A percentile compares a stretch with the other conserved stretches of the same genome.
Evolutionary conservation across 2,888 invertebrate genomes (phyloP).

Genomic region (Drosophila kambysellisi): DNA sequence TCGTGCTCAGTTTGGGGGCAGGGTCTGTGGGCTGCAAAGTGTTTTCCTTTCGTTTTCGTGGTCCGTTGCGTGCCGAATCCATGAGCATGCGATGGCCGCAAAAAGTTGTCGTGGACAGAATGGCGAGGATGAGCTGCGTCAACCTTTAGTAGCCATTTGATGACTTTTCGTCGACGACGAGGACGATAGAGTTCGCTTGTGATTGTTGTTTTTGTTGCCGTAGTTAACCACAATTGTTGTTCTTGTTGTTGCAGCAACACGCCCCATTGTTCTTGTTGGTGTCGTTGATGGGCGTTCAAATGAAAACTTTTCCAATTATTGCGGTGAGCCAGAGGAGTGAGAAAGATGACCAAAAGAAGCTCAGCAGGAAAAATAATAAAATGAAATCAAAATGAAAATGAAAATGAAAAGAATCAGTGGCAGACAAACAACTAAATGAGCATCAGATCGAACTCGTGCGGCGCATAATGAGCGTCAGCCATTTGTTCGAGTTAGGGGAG

Average conservation of each 20-base stretch:
- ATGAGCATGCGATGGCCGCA: slow-evolving; percentile 75
- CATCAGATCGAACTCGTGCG: slow-evolving; percentile 81
- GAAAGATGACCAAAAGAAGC: slow-evolving; percentile 35
- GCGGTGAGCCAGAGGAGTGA: slow-evolving; percentile 64
- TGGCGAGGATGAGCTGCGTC: slow-evolving; percentile 68
- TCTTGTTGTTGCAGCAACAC: slow-evolving; percentile 62
- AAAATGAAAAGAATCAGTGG: slow-evolving; percentile 56
- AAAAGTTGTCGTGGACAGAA: slow-evolving; percentile 69
- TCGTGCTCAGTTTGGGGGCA: slow-evolving; percentile 2
- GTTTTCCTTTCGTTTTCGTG: slow-evolving; percentile 76
- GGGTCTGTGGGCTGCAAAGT: slow-evolving; percentile 39
- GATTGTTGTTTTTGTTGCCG: slow-evolving; percentile 13
- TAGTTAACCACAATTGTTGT: slow-evolving; percentile 58
- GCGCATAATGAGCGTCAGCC: slow-evolving; percentile 69
- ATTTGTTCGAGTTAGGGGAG: neutral
- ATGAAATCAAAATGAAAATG: slow-evolving; percentile 26
- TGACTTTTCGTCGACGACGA: slow-evolving; percentile 67
- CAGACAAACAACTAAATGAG: slow-evolving; percentile 81
- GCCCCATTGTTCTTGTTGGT: slow-evolving; percentile 79
- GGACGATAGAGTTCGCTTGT: slow-evolving; percentile 37
- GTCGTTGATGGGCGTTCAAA: slow-evolving; percentile 82
- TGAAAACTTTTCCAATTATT: slow-evolving; percentile 84
- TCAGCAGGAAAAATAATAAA: slow-evolving; percentile 20
- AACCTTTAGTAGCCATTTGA: slow-evolving; percentile 81
- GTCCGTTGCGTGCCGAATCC: slow-evolving; percentile 78